phyloP scores from a whole-genome alignment of 2,797 vertebrate species.

The Halcyon smyrnensis region DNA sequence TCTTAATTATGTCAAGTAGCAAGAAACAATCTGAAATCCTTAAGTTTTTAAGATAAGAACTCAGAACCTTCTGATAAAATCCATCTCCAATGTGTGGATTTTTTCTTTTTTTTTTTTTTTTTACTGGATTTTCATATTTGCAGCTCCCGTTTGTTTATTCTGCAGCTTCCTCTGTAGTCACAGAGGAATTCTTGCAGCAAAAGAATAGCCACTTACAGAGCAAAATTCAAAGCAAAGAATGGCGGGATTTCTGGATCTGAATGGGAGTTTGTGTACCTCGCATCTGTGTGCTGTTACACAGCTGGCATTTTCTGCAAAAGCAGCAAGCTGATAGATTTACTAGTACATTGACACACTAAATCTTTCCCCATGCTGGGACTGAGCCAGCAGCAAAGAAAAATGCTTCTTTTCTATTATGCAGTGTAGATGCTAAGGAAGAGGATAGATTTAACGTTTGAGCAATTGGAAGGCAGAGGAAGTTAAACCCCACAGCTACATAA shows the following conservation, averaged over 20 bases:
- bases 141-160: background rate
- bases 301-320: slow-evolving; percentile 20
- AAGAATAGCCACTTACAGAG: background rate
- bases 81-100: background rate
- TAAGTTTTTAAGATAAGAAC: background rate
- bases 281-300: background rate
- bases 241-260: background rate
- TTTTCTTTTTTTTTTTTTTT: background rate
- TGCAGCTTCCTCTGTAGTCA: background rate
- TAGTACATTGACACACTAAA: background rate
- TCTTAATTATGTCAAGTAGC: background rate
- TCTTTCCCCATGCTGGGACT: background rate
- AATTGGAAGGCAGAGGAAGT: background rate
- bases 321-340: background rate
- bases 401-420: background rate
- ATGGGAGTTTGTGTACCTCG: background rate
- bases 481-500: background rate
- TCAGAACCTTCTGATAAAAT: background rate
- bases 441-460: background rate
- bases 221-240: background rate
- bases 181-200: background rate
- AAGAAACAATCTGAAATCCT: background rate
- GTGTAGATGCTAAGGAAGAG: background rate
- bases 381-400: background rate
- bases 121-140: background rate